phyloP scores from a whole-genome alignment of 2,113 vertebrate genomes.

The Dascyllus trimaculatus region DNA sequence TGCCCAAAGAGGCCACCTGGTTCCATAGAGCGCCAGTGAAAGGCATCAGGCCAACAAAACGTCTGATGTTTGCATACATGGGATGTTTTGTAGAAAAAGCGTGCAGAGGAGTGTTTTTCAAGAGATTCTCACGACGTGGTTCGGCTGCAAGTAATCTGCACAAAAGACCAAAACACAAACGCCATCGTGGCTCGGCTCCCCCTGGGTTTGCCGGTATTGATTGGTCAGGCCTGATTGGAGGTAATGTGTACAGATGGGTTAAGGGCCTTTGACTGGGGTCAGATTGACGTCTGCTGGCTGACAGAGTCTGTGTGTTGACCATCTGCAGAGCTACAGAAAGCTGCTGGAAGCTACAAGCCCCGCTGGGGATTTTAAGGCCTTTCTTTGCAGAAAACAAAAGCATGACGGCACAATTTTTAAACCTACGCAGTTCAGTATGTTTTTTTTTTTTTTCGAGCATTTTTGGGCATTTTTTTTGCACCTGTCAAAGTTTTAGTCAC shows the following conservation, averaged over 20 bases:
- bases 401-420: background rate
- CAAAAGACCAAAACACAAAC: slow-evolving; percentile 41
- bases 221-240: slow-evolving; percentile 78
- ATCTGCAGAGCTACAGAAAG: slow-evolving; percentile 78
- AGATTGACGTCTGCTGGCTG: slow-evolving; percentile 69
- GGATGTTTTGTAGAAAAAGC: background rate
- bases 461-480: too few species aligned
- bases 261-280: slow-evolving; percentile 79
- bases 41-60: slow-evolving; percentile 36
- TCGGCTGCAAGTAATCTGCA: slow-evolving; percentile 59
- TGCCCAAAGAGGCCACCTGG: slow-evolving; percentile 67
- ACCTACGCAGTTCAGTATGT: background rate
- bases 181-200: slow-evolving; percentile 47
- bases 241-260: slow-evolving; percentile 76
- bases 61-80: slow-evolving; percentile 60
- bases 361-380: slow-evolving; percentile 33
- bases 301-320: slow-evolving; percentile 72
- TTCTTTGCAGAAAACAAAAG: slow-evolving; percentile 22
- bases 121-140: background rate
- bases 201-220: slow-evolving; percentile 77
- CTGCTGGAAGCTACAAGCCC: slow-evolving; percentile 50
- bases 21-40: slow-evolving; percentile 53
- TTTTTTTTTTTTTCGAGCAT: too few species aligned
- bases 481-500: too few species aligned
- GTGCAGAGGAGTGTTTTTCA: background rate